Conservation (phyloP, 2,797 vertebrate species). For the Mionectes olivaceus region DNA sequence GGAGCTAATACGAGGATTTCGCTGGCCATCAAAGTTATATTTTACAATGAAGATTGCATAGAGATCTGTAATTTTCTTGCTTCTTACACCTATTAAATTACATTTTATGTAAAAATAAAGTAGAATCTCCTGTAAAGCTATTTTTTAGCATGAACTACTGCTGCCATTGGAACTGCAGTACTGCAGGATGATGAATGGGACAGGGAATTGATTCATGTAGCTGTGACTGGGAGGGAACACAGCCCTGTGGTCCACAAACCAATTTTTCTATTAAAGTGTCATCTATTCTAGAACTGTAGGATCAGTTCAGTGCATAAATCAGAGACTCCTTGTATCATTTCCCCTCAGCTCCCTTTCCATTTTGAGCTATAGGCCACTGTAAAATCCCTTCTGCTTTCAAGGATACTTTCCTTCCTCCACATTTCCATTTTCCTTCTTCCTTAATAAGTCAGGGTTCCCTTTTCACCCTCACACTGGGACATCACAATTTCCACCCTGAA, state of each 20-base stretch:
- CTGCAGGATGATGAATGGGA: background rate
- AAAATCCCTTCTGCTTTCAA: background rate
- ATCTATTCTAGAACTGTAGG: background rate
- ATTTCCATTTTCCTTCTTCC: background rate
- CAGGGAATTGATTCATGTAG: background rate
- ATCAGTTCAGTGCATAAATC: slow-evolving; percentile 9
- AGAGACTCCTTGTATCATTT: background rate
- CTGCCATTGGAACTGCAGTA: background rate
- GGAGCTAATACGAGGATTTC: background rate
- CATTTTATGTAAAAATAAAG: background rate
- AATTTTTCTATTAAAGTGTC: slow-evolving; percentile 9
- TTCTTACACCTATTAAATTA: background rate
- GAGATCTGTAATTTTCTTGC: background rate
- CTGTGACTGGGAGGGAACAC: background rate
- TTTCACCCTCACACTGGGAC: background rate
- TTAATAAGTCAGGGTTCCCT: background rate
- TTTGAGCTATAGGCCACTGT: background rate
- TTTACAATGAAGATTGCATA: background rate
- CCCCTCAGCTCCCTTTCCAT: background rate
- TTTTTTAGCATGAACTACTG: background rate
- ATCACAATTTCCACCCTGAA: background rate
- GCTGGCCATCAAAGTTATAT: background rate
- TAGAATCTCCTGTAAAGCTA: background rate
- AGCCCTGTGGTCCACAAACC: background rate
- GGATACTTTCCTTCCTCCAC: background rate